These are phyloP conservation scores for Macrochelys suwanniensis DNA, from an alignment of 2,797 vertebrate genomes.

Conservation along the genomic window DNA sequence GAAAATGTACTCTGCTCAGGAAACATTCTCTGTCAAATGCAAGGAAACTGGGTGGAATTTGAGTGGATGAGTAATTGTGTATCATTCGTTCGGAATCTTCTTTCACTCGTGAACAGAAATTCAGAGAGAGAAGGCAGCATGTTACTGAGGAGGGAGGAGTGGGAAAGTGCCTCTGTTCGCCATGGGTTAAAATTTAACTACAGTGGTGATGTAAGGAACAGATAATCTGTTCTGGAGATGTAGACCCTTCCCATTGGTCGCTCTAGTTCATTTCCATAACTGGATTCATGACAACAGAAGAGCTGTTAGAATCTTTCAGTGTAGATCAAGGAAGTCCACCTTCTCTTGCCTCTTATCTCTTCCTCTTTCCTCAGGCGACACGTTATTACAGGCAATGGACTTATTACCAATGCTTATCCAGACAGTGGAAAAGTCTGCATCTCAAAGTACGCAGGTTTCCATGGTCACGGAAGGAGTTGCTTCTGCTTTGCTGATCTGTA, in stretches of 20 bases:
- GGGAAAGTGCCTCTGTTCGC: background rate
- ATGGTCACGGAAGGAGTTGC: conserved; percentile 90
- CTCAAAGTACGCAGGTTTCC: conserved; percentile 93
- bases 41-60: conserved; percentile 3
- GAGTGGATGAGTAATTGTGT: background rate
- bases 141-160: background rate
- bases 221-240: background rate
- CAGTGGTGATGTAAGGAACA: background rate
- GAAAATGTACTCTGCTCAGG: background rate
- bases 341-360: background rate
- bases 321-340: fast-evolving
- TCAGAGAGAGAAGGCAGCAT: background rate
- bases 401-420: conserved; percentile 91
- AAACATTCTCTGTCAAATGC: background rate
- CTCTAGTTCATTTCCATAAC: conserved; percentile 3
- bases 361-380: conserved; percentile 87
- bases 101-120: background rate
- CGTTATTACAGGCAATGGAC: conserved; percentile 88
- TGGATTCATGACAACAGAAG: background rate
- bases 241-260: background rate
- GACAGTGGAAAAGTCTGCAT: conserved; percentile 92
- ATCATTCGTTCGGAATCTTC: background rate
- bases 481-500: conserved; percentile 91
- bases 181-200: background rate
- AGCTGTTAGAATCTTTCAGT: background rate